phyloP scores from a whole-genome alignment of 2,888 invertebrate species.

The Drosophila pegasa region DNA sequence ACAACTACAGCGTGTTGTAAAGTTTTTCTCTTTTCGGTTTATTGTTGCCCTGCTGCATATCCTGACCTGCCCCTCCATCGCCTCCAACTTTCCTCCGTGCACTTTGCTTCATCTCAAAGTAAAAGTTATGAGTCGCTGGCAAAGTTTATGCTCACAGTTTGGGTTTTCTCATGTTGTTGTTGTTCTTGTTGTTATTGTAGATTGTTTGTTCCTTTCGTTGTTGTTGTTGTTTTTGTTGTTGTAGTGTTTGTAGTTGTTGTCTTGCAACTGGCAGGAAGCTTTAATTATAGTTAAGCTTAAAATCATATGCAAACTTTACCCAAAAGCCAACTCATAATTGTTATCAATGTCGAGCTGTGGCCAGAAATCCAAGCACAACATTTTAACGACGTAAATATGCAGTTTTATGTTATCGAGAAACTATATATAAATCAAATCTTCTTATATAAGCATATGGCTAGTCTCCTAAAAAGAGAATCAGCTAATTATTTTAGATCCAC shows the following conservation, averaged over 20 bases:
- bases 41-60: constrained; percentile 58
- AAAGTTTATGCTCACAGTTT: constrained; percentile 67
- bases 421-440: too few species aligned
- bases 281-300: constrained; percentile 76
- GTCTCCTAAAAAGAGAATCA: too few species aligned
- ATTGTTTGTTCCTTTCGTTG: not conserved
- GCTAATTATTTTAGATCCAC: too few species aligned
- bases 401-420: not conserved
- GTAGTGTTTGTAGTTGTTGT: too few species aligned
- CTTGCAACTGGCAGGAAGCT: constrained; percentile 61
- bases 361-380: constrained; percentile 28
- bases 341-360: constrained; percentile 61
- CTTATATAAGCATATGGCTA: too few species aligned
- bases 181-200: constrained; percentile 5
- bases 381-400: constrained; percentile 7
- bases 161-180: constrained; percentile 31
- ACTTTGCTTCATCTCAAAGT: constrained; percentile 71
- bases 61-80: not conserved
- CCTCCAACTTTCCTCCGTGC: not conserved
- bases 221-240: constrained; percentile 32
- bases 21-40: constrained; percentile 70
- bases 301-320: constrained; percentile 74
- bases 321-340: constrained; percentile 51
- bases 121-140: constrained; percentile 75
- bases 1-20: constrained; percentile 38